Base-by-base conservation (phyloP, 1,140 invertebrate genomes). In the Rhagoletis pomonella region DNA sequence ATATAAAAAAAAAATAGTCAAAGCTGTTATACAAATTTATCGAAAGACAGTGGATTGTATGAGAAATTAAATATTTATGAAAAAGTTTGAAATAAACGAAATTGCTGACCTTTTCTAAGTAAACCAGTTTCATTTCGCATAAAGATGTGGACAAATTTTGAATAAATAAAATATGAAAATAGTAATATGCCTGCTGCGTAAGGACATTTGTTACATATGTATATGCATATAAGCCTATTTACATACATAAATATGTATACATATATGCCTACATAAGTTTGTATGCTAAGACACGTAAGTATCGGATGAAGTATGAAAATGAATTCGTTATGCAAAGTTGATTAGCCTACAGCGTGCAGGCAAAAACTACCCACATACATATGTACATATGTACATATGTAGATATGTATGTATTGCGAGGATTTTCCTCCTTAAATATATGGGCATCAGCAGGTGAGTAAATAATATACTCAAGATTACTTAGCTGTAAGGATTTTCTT, bases 41-140 rank as follows among this genome's bases (percentile, higher is more conserved):
- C 47, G 47, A 55, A 81, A 81, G 9, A 81, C 44, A 81, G 73
- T 81, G 17, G n/a, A 55, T 47, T 81, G 47, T 81, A 55, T 55
- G 47, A 58, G 47, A 81, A 55, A 81, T 81, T 58, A 81, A 81
- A 81, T 58, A 81, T 81, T 81, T 81, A 81, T 81, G 73, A 81
- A 5, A 77, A 81, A 81, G 47, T 81, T 81, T 81, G 73, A 81
- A 81, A 81, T 81, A 81, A 81, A 81, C 44, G 47, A 55, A 81
- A 81, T 55, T 81, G 73, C 73, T 81, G 73, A 81, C 73, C 47
- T 81, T 81, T 81, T 81, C 50, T 81, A 81, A 55, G 47, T 29
- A 81, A 81, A 81, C 10, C 29, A 29, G 73, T 81, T 81, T 81
- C 73, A 81, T 81, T 81, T 81, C 67, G 17, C 5, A 7, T 39